A percentile compares a stretch with the other conserved stretches of the same genome.
Conservation (phyloP, 2,888 invertebrate genomes). For the Watsonalla cultraria region DNA sequence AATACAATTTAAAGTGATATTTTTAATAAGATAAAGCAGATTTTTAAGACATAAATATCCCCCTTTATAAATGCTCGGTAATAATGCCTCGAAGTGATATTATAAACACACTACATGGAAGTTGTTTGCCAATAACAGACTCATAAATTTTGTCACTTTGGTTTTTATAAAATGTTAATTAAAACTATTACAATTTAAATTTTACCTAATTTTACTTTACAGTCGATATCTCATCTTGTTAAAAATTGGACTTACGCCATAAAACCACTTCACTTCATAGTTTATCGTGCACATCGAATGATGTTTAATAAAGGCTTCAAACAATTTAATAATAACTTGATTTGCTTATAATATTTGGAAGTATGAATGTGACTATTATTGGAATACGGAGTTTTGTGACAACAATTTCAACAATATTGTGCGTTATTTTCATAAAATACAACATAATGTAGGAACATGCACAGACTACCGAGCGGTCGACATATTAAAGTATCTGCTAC, state of each 20-base stretch:
- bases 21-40: not conserved
- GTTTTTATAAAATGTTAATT: no score
- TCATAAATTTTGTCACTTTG: no score
- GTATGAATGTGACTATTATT: not conserved
- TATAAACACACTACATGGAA: no score
- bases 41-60: not conserved
- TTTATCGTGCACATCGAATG: no score
- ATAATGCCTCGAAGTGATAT: no score
- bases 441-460: constrained; percentile 43
- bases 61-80: no score
- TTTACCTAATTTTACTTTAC: no score
- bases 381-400: constrained; percentile 13
- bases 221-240: no score
- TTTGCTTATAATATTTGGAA: not conserved
- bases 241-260: no score
- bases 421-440: constrained; percentile 37
- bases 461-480: constrained; percentile 24
- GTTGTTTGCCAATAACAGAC: no score
- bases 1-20: not conserved
- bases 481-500: constrained; percentile 29
- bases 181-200: no score
- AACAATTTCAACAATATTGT: constrained; percentile 32
- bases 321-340: not conserved
- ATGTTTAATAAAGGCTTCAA: not conserved
- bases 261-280: no score